Conservation (phyloP, 1,140 invertebrate genomes). For the Leptinotarsa lineolata region DNA sequence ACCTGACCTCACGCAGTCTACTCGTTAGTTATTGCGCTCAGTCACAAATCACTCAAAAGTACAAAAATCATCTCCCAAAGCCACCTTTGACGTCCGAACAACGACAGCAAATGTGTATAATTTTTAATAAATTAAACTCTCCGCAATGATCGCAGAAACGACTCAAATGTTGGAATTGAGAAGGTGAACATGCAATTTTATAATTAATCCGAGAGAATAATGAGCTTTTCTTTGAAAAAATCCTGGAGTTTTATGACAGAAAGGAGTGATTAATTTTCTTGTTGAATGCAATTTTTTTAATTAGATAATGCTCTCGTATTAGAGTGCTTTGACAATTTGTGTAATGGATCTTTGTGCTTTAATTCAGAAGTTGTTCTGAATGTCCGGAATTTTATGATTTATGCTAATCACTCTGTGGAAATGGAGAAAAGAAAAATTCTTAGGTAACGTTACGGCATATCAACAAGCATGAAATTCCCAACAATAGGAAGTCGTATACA, state of each 20-base stretch:
- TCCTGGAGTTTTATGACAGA: neutral
- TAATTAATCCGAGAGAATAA: slow-evolving; percentile 8
- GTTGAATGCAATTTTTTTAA: slow-evolving; percentile 9
- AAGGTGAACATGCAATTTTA: slow-evolving; percentile 6
- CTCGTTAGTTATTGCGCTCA: neutral
- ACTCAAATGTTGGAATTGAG: neutral
- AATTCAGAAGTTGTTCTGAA: neutral
- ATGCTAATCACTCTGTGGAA: neutral
- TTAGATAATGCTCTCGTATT: neutral
- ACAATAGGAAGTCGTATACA: too few relatives aligned
- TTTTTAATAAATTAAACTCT: slow-evolving; percentile 6
- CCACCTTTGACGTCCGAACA: neutral
- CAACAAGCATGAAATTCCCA: too few relatives aligned
- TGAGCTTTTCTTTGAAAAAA: neutral
- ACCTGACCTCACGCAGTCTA: neutral
- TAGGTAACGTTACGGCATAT: too few relatives aligned
- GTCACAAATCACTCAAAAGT: neutral
- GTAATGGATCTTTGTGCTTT: neutral
- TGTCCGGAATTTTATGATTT: neutral
- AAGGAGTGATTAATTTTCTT: neutral
- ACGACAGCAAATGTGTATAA: slow-evolving; percentile 3
- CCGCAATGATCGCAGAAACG: neutral
- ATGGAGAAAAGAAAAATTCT: neutral
- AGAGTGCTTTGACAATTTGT: slow-evolving; percentile 3
- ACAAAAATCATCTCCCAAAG: neutral